A percentile compares a stretch with the other conserved stretches of the same genome.
Conservation (phyloP, 2,888 invertebrate genomes). For the Allygus modestus region DNA sequence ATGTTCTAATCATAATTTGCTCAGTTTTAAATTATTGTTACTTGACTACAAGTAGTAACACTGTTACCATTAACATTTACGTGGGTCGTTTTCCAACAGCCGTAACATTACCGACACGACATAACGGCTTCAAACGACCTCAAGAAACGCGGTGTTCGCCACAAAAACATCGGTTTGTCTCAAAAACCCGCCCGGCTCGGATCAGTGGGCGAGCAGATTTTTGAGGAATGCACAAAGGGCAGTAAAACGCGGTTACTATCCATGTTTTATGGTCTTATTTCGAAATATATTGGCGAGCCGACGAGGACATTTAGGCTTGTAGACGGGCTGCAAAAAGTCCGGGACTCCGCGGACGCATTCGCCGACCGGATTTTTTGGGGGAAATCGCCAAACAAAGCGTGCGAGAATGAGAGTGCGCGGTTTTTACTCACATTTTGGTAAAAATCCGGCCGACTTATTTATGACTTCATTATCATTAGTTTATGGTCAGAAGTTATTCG, state of each 20-base stretch:
- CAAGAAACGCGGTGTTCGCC: neutral
- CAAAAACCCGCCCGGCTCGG: conserved; percentile 1
- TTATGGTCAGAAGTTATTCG: conserved; percentile 39
- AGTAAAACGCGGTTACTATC: conserved; percentile 65
- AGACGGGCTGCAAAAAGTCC: conserved; percentile 60
- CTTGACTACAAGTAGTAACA: too few relatives aligned
- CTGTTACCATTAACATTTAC: too few relatives aligned
- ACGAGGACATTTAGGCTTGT: conserved; percentile 52
- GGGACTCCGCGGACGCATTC: conserved; percentile 56
- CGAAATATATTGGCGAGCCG: conserved; percentile 63
- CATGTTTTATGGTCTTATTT: conserved; percentile 65
- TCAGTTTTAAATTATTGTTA: too few relatives aligned
- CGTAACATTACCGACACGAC: neutral
- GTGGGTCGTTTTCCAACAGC: too few relatives aligned
- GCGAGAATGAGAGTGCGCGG: conserved; percentile 21
- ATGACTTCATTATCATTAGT: conserved; percentile 63
- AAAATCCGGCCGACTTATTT: conserved; percentile 59
- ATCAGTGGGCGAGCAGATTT: conserved; percentile 23
- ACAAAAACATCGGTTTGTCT: conserved; percentile 11
- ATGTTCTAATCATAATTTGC: too few relatives aligned
- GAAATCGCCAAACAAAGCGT: conserved; percentile 64
- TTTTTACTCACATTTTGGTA: conserved; percentile 60
- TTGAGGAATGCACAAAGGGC: conserved; percentile 63
- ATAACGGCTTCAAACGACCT: neutral
- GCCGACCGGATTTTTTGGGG: conserved; percentile 55